Evolutionary conservation across 1,140 invertebrate genomes (phyloP).

Genomic region (Cylas formicarius): DNA sequence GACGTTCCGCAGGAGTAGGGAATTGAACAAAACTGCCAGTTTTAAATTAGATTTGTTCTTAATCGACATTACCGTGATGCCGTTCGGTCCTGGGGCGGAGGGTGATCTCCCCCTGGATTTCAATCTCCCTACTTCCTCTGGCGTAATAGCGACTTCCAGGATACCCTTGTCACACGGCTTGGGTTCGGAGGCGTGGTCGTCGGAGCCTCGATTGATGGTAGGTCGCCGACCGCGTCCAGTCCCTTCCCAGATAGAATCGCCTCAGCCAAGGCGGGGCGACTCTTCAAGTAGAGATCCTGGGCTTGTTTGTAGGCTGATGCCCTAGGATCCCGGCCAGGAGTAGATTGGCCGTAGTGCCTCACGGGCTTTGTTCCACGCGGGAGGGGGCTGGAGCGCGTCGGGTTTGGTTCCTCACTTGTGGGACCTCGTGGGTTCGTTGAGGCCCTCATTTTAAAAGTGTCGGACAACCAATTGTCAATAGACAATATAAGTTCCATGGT

Average conservation of each 20-base stretch:
- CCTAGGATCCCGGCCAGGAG: background rate
- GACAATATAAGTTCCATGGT: too few relatives aligned
- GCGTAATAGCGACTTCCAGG: background rate
- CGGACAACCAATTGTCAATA: too few relatives aligned
- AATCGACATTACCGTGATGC: constrained; percentile 13
- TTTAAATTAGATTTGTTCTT: constrained; percentile 4
- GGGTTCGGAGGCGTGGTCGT: background rate
- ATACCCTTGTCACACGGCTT: background rate
- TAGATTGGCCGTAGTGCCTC: background rate
- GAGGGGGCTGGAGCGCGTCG: too few relatives aligned
- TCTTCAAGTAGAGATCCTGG: constrained; percentile 17
- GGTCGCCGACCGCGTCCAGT: background rate
- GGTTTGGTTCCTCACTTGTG: too few relatives aligned
- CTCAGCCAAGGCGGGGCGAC: constrained; percentile 1
- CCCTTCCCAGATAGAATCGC: background rate
- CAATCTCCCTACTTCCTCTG: background rate
- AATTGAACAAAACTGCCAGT: constrained; percentile 13
- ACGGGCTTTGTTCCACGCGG: too few relatives aligned
- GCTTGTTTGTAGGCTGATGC: constrained; percentile 14
- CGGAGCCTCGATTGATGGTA: background rate
- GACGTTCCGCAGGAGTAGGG: too few relatives aligned
- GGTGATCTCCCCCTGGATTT: constrained; percentile 5
- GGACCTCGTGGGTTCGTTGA: too few relatives aligned
- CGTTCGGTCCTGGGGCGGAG: constrained; percentile 21
- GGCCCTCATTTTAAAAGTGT: too few relatives aligned